Percentiles rank a stretch among this genome's conserved stretches.
phyloP scores from a whole-genome alignment of 2,797 vertebrate species.

The Hephaestus fuliginosus region DNA sequence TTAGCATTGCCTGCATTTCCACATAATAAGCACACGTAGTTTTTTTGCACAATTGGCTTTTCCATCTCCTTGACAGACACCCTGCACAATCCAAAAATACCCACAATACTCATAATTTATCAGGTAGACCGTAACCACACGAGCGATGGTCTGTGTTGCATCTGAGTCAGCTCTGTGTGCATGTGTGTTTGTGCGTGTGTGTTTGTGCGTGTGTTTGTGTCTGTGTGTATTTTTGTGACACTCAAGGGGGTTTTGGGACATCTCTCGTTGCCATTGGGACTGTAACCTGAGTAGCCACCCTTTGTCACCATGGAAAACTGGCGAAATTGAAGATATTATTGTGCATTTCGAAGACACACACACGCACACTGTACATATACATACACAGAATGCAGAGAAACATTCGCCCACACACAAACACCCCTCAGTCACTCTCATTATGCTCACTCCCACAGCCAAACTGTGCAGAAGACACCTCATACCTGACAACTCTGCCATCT shows the following conservation, averaged over 20 bases:
- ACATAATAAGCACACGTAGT: slow-evolving; percentile 64
- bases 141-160: slow-evolving; percentile 8
- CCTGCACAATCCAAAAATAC: slow-evolving; percentile 55
- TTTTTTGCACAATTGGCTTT: slow-evolving; percentile 58
- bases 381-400: slow-evolving; percentile 67
- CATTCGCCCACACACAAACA: slow-evolving; percentile 77
- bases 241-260: slow-evolving; percentile 36
- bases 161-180: slow-evolving; percentile 46
- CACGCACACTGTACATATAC: slow-evolving; percentile 45
- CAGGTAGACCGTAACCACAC: slow-evolving; percentile 47
- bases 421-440: slow-evolving; percentile 79
- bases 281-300: slow-evolving; percentile 60
- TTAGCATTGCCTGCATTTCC: slow-evolving; percentile 44
- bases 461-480: slow-evolving; percentile 80
- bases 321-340: slow-evolving; percentile 54
- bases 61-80: slow-evolving; percentile 34
- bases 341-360: slow-evolving; percentile 41
- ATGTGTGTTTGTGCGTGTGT: not conserved
- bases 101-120: slow-evolving; percentile 53
- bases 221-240: slow-evolving; percentile 29
- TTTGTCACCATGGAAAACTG: slow-evolving; percentile 50
- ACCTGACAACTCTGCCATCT: slow-evolving; percentile 81
- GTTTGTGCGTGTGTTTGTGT: slow-evolving; percentile 29
- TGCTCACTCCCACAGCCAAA: slow-evolving; percentile 80
- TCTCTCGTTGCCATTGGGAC: slow-evolving; percentile 37